Evolutionary conservation across 2,888 invertebrate genomes (phyloP).

Genomic region (Cordilura impudica): DNA sequence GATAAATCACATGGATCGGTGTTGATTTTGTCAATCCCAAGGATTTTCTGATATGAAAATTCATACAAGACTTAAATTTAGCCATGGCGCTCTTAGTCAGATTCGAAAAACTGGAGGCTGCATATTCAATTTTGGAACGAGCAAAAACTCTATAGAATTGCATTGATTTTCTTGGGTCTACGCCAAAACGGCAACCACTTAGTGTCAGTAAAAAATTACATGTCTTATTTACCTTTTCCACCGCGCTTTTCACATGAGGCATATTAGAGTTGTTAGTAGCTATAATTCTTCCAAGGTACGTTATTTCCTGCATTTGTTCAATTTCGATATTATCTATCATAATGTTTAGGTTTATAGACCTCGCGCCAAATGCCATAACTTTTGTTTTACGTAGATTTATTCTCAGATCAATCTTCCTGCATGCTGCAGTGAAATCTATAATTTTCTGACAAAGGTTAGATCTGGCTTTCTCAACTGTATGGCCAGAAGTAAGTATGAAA

Average conservation of each 20-base stretch:
- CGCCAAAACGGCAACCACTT: constrained; percentile 1
- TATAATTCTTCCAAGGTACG: background rate
- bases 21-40: background rate
- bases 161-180: background rate
- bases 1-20: background rate
- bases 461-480: too few species aligned
- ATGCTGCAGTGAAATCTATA: too few species aligned
- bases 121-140: constrained; percentile 12
- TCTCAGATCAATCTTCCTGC: background rate
- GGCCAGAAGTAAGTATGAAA: background rate
- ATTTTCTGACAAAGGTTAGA: too few species aligned
- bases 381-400: constrained; percentile 2
- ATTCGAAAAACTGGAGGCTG: background rate
- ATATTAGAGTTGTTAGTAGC: background rate
- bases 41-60: background rate
- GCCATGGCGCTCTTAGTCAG: background rate
- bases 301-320: background rate
- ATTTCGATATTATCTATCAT: background rate
- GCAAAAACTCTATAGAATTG: background rate
- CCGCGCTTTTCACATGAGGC: background rate
- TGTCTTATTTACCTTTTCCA: background rate
- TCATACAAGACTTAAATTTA: background rate
- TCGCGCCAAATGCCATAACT: background rate
- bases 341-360: background rate
- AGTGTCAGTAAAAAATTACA: background rate